Conservation (phyloP, 2,888 invertebrate species). For the Nomada hirtipes region DNA sequence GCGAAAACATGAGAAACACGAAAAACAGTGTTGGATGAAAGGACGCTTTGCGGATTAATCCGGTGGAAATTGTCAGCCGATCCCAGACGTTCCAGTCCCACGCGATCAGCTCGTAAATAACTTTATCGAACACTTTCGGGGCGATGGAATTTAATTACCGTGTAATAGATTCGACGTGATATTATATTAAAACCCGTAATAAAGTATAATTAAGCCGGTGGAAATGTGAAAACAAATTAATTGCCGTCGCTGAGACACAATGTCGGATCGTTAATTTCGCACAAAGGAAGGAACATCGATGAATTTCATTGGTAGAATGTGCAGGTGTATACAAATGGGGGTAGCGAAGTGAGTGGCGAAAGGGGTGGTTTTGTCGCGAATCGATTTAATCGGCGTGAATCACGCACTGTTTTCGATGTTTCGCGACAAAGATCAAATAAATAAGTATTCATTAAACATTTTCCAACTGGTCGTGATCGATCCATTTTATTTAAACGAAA, state of each 20-base stretch:
- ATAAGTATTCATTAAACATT: neutral
- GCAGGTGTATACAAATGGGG: neutral
- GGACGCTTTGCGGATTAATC: constrained; percentile 12
- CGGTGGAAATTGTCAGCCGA: constrained; percentile 16
- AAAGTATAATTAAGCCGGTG: constrained; percentile 30
- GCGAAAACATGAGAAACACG: neutral
- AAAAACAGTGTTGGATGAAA: neutral
- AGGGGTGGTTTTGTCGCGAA: neutral
- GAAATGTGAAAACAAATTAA: constrained; percentile 46
- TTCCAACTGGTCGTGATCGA: too few relatives aligned
- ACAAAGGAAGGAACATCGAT: constrained; percentile 18
- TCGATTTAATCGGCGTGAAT: constrained; percentile 24
- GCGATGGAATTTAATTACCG: constrained; percentile 37
- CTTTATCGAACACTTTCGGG: constrained; percentile 23
- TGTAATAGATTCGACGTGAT: constrained; percentile 26
- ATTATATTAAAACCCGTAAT: constrained; percentile 44
- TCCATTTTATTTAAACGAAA: neutral
- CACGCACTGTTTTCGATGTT: constrained; percentile 18
- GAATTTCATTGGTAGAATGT: constrained; percentile 23
- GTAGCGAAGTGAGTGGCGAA: neutral
- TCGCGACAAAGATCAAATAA: constrained; percentile 16
- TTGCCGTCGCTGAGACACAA: constrained; percentile 23
- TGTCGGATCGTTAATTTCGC: constrained; percentile 43
- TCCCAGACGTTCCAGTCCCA: neutral
- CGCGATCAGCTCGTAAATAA: constrained; percentile 17